These are phyloP conservation scores for Ophraella communa DNA, from an alignment of 2,888 invertebrate species.

Conservation along the genomic window DNA sequence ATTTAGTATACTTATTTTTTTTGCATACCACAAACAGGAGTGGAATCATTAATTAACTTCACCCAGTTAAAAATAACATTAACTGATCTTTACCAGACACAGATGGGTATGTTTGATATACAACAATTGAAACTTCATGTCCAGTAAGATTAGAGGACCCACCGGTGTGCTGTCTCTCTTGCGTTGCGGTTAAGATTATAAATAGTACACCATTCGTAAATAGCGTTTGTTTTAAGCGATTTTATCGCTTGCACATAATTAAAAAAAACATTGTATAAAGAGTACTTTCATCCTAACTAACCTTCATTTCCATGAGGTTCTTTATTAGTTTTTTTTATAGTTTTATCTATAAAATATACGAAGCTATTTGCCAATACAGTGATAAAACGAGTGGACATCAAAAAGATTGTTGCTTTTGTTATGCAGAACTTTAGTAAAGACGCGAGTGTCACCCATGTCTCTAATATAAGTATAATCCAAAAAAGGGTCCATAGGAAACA, in stretches of 20 bases:
- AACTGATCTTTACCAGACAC: conserved; percentile 35
- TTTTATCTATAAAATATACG: too few species aligned
- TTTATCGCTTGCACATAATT: not conserved
- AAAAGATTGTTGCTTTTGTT: too few species aligned
- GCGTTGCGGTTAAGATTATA: conserved; percentile 40
- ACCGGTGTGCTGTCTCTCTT: conserved; percentile 46
- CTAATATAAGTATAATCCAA: too few species aligned
- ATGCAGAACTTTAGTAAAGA: too few species aligned
- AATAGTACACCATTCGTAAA: conserved; percentile 20
- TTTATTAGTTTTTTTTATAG: too few species aligned
- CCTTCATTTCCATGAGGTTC: too few species aligned
- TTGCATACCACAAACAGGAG: conserved; percentile 20
- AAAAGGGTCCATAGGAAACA: too few species aligned
- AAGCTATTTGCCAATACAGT: too few species aligned
- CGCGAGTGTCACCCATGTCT: too few species aligned
- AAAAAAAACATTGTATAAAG: not conserved
- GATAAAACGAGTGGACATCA: too few species aligned
- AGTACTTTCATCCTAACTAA: too few species aligned
- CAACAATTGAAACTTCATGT: conserved; percentile 35
- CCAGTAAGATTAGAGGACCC: conserved; percentile 41
- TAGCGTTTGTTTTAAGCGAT: not conserved
- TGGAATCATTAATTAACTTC: conserved; percentile 26
- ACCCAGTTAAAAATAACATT: conserved; percentile 27
- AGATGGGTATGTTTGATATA: conserved; percentile 36
- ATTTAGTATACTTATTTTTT: conserved; percentile 2